These are phyloP conservation scores for Uloborus diversus DNA, from an alignment of 1,140 invertebrate genomes.

Conservation along the genomic window DNA sequence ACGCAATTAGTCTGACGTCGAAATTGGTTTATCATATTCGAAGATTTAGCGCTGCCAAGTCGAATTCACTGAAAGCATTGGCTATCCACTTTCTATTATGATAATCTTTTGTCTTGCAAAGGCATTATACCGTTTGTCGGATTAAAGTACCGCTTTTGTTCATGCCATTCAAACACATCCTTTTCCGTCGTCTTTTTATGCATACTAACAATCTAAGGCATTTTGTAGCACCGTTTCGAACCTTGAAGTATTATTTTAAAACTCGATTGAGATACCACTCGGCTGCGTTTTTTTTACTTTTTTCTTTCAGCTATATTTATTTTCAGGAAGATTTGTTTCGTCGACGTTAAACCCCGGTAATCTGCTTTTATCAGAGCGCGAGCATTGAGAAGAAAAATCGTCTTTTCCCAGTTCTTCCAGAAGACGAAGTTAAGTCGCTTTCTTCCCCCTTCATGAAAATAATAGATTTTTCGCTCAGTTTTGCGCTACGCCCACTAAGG, in stretches of 20 bases:
- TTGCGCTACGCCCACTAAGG: not conserved
- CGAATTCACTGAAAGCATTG: too few relatives aligned
- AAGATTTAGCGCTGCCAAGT: too few relatives aligned
- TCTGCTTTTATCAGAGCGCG: slow-evolving; percentile 20
- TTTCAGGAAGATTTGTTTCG: slow-evolving; percentile 11
- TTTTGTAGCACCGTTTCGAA: too few relatives aligned
- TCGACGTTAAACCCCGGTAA: slow-evolving; percentile 17
- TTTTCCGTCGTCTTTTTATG: too few relatives aligned
- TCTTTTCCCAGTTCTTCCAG: not conserved
- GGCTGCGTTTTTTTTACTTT: not conserved
- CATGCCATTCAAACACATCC: too few relatives aligned
- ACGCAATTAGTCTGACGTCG: too few relatives aligned
- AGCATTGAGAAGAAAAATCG: slow-evolving; percentile 20
- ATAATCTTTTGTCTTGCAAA: too few relatives aligned
- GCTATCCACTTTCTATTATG: too few relatives aligned
- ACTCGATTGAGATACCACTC: not conserved
- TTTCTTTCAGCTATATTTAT: slow-evolving; percentile 6
- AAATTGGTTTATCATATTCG: too few relatives aligned
- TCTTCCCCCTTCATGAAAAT: slow-evolving; percentile 9
- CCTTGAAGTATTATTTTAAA: not conserved
- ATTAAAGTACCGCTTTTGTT: too few relatives aligned
- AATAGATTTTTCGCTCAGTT: not conserved
- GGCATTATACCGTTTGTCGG: too few relatives aligned
- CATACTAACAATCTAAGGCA: too few relatives aligned
- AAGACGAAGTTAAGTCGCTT: not conserved